Percentiles rank a stretch among this genome's conserved stretches.
Conservation (phyloP, 2,113 vertebrate genomes). For the Onychostoma macrolepis region DNA sequence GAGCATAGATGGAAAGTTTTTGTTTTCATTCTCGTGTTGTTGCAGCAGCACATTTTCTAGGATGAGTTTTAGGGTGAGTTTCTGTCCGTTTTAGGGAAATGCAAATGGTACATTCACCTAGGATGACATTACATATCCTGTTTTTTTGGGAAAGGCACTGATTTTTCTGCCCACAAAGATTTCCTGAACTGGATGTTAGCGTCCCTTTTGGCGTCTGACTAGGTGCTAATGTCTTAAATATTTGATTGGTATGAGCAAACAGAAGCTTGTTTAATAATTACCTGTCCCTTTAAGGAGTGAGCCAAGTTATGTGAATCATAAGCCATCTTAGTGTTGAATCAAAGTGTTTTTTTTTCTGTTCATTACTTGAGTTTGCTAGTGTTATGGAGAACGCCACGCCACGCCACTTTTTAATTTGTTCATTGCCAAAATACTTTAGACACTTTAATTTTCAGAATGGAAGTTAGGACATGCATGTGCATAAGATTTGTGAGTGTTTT, state of each 20-base stretch:
- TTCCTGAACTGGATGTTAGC: constrained; percentile 1
- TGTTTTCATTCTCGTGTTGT: background rate
- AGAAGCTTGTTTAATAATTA: constrained; percentile 2
- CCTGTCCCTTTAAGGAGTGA: constrained; percentile 31
- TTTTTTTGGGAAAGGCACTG: background rate
- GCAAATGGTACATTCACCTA: background rate
- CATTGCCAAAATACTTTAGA: constrained; percentile 56
- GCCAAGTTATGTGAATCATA: constrained; percentile 35
- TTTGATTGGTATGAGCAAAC: background rate
- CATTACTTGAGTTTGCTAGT: background rate
- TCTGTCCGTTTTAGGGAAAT: background rate
- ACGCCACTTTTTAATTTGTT: constrained; percentile 43
- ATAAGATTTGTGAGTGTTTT: background rate
- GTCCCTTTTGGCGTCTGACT: background rate
- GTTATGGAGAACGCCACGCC: constrained; percentile 4
- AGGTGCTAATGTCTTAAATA: constrained; percentile 15
- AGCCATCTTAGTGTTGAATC: constrained; percentile 56
- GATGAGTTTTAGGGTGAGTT: background rate
- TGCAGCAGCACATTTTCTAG: background rate
- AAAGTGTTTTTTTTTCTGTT: constrained; percentile 44
- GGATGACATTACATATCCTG: background rate
- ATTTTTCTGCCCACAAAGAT: constrained; percentile 8
- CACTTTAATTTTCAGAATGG: constrained; percentile 43
- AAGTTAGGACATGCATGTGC: constrained; percentile 20
- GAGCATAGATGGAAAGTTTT: constrained; percentile 1